Evolutionary conservation across 2,113 vertebrate species (phyloP).

Genomic region (Cyprinodon variegatus): DNA sequence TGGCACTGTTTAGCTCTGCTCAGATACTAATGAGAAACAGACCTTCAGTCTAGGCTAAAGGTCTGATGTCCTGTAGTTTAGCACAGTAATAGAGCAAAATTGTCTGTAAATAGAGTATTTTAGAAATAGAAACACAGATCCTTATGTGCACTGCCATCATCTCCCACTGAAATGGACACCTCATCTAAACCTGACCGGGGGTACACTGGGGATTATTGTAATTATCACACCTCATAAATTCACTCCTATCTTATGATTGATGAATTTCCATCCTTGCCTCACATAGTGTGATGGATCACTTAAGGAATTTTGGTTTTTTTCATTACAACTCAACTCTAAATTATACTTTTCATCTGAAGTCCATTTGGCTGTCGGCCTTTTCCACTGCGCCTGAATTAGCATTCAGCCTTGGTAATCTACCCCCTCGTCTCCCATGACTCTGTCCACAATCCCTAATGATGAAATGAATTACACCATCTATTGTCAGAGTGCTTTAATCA

Average conservation of each 20-base stretch:
- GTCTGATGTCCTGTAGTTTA: slow-evolving; percentile 64
- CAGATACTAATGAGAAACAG: slow-evolving; percentile 78
- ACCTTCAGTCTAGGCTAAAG: slow-evolving; percentile 68
- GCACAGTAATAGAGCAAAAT: slow-evolving; percentile 68
- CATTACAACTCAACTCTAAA: slow-evolving; percentile 35
- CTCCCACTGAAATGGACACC: slow-evolving; percentile 48
- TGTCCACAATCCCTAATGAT: slow-evolving; percentile 70
- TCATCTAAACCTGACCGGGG: slow-evolving; percentile 41
- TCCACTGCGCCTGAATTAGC: slow-evolving; percentile 58
- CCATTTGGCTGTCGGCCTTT: slow-evolving; percentile 48
- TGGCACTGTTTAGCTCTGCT: slow-evolving; percentile 65
- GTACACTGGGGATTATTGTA: slow-evolving; percentile 48
- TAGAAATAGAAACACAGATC: slow-evolving; percentile 41
- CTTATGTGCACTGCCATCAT: slow-evolving; percentile 38
- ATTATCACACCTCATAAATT: slow-evolving; percentile 71
- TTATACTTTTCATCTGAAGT: slow-evolving; percentile 29
- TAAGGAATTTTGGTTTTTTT: slow-evolving; percentile 24
- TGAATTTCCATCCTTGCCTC: slow-evolving; percentile 46
- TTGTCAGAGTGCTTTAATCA: slow-evolving; percentile 82
- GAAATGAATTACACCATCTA: slow-evolving; percentile 79
- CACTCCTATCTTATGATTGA: slow-evolving; percentile 52
- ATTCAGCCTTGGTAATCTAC: slow-evolving; percentile 63
- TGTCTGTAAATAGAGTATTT: slow-evolving; percentile 61
- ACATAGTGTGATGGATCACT: slow-evolving; percentile 29
- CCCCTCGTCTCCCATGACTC: slow-evolving; percentile 54